phyloP scores from a whole-genome alignment of 92 coral and sea anemone genomes.

The Palythoa heliodiscus region DNA sequence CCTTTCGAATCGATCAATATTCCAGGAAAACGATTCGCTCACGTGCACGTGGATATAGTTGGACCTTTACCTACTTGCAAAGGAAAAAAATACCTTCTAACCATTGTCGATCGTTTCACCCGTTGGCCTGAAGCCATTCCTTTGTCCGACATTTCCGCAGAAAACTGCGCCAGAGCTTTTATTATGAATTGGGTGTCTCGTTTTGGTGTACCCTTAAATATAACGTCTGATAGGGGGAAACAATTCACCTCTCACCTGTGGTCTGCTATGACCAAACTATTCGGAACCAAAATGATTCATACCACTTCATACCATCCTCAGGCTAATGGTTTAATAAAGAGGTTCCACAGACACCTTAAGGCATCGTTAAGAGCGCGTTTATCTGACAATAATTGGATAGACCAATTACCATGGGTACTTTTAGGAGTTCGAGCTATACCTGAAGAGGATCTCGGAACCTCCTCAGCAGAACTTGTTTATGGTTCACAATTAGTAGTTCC shows the following conservation, averaged over 20 bases:
- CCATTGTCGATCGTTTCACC: conserved; percentile 26
- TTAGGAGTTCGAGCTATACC: not conserved
- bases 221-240: not conserved
- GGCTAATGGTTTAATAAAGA: not conserved
- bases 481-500: not conserved
- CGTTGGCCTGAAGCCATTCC: not conserved
- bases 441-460: not conserved
- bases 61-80: conserved; percentile 13
- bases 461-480: not conserved
- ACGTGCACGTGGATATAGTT: not conserved
- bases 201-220: not conserved
- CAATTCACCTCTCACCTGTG: not conserved
- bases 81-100: conserved; percentile 52
- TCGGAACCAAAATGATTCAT: not conserved
- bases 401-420: not conserved
- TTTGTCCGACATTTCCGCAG: not conserved
- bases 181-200: not conserved
- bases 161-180: not conserved
- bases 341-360: not conserved
- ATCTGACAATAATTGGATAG: not conserved
- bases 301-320: not conserved
- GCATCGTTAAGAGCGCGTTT: not conserved
- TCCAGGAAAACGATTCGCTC: conserved; percentile 13
- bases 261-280: not conserved
- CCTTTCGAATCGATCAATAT: not conserved